phyloP scores from a whole-genome alignment of 1,140 invertebrate genomes.

The Drosophila lowei region DNA sequence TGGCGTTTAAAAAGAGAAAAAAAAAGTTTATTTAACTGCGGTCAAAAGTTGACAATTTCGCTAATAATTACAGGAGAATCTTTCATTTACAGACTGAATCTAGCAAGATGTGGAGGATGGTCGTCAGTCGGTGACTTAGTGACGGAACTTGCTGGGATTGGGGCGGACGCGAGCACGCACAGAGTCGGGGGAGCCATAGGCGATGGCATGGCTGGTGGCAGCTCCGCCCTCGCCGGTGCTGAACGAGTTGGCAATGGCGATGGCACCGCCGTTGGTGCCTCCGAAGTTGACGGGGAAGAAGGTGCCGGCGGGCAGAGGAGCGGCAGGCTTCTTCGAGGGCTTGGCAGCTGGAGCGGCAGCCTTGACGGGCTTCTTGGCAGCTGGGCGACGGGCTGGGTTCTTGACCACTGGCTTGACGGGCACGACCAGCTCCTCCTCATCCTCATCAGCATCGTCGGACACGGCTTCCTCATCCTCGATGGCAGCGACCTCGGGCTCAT shows the following conservation, averaged over 20 bases:
- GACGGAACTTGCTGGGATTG: constrained; percentile 72
- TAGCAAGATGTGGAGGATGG: constrained; percentile 44
- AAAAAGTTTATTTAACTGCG: constrained; percentile 58
- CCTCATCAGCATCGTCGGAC: constrained; percentile 63
- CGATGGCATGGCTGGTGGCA: constrained; percentile 88
- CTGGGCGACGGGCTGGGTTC: constrained; percentile 64
- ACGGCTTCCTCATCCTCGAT: constrained; percentile 64
- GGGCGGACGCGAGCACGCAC: constrained; percentile 65
- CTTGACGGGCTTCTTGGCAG: constrained; percentile 58
- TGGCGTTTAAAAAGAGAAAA: constrained; percentile 49
- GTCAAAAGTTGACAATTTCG: constrained; percentile 59
- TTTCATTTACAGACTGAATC: constrained; percentile 45
- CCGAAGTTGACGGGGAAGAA: constrained; percentile 87
- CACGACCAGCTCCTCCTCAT: constrained; percentile 54
- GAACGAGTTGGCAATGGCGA: constrained; percentile 88
- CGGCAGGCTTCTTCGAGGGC: constrained; percentile 59
- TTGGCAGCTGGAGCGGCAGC: constrained; percentile 42
- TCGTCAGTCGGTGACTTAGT: constrained; percentile 54
- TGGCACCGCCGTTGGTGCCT: constrained; percentile 84
- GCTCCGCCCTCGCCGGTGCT: constrained; percentile 87
- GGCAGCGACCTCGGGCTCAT: constrained; percentile 73
- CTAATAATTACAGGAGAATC: constrained; percentile 64
- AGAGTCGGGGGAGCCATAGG: constrained; percentile 85
- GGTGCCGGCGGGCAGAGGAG: constrained; percentile 83
- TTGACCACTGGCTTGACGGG: constrained; percentile 56